Evolutionary conservation across 2,113 vertebrate genomes (phyloP).

Genomic region (Myotis yumanensis): DNA sequence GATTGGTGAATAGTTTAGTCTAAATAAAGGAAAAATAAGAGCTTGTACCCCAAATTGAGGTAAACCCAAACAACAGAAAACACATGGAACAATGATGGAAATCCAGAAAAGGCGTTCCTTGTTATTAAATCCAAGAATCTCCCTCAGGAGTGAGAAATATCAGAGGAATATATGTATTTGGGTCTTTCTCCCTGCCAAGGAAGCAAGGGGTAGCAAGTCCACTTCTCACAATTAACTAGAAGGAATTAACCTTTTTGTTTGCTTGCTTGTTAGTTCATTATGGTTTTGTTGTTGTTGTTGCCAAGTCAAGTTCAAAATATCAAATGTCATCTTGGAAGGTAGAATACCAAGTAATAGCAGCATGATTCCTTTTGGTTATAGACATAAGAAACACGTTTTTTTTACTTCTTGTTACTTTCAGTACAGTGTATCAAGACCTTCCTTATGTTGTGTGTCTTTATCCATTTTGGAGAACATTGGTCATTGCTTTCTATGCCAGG

Average conservation of each 20-base stretch:
- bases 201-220: background rate
- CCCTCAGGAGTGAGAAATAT: background rate
- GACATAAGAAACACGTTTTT: background rate
- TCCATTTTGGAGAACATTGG: background rate
- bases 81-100: conserved; percentile 26
- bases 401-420: background rate
- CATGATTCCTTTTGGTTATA: background rate
- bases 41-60: background rate
- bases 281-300: background rate
- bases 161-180: background rate
- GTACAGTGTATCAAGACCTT: background rate
- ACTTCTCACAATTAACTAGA: conserved; percentile 21
- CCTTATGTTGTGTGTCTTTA: background rate
- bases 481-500: background rate
- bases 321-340: background rate
- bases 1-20: background rate
- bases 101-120: conserved; percentile 53
- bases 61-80: conserved; percentile 44
- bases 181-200: background rate
- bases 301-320: conserved; percentile 47
- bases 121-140: background rate
- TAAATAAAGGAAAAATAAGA: background rate
- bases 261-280: background rate
- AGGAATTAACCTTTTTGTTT: conserved; percentile 30
- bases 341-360: background rate